Percentiles rank a stretch among this genome's conserved stretches.
These are phyloP conservation scores for Phodopus roborovskii DNA, from an alignment of 2,113 vertebrate species.

Conservation along the genomic window DNA sequence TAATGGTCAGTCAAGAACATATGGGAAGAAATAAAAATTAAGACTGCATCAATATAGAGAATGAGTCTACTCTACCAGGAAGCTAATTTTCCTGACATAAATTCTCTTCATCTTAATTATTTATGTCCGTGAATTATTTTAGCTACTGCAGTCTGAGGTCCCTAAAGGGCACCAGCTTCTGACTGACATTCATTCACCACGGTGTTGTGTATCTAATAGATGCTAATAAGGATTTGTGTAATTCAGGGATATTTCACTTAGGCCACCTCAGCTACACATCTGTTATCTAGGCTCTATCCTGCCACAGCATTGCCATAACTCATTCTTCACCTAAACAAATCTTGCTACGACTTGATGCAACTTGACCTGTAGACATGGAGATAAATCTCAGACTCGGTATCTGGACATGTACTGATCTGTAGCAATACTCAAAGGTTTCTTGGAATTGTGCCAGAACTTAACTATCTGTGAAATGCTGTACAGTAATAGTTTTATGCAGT, in stretches of 20 bases:
- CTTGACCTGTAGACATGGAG: background rate
- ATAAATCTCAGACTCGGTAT: background rate
- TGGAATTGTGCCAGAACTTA: background rate
- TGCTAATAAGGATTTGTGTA: constrained; percentile 22
- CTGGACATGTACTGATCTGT: background rate
- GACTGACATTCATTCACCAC: background rate
- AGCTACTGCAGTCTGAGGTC: background rate
- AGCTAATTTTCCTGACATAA: constrained; percentile 43
- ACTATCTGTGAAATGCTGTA: background rate
- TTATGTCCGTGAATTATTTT: constrained; percentile 50
- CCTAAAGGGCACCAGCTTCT: background rate
- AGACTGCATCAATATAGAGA: constrained; percentile 8
- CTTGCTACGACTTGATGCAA: background rate
- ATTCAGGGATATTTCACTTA: constrained; percentile 30
- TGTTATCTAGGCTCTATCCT: background rate
- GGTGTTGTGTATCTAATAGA: background rate
- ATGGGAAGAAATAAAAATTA: constrained; percentile 30
- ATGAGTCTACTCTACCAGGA: background rate
- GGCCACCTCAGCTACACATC: background rate
- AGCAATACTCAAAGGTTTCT: background rate
- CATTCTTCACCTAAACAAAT: constrained; percentile 44
- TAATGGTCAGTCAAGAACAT: background rate
- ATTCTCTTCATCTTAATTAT: constrained; percentile 35
- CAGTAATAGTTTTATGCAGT: background rate
- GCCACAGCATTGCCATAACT: background rate